Evolutionary conservation across 2,113 vertebrate species (phyloP).

Genomic region (Rhizomys pruinosus): DNA sequence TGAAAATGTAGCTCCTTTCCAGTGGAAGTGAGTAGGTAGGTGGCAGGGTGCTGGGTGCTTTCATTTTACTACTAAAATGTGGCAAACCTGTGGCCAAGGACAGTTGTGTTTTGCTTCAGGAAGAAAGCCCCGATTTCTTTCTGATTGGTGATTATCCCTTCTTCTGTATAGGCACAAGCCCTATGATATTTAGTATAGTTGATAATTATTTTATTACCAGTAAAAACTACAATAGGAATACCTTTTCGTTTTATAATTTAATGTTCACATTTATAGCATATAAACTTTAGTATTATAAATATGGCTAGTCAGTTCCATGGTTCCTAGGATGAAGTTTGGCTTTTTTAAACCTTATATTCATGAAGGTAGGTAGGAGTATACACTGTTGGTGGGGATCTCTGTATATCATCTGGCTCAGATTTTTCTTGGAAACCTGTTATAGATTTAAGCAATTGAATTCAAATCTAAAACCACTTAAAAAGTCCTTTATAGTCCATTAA

Average conservation of each 20-base stretch:
- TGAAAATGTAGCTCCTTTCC: neutral
- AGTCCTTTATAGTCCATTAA: slow-evolving; percentile 74
- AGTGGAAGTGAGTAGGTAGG: neutral
- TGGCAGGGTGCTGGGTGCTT: neutral
- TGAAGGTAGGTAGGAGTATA: neutral
- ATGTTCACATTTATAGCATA: neutral
- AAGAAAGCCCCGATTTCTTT: neutral
- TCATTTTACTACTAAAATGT: no score
- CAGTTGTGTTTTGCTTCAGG: neutral
- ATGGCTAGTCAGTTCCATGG: neutral
- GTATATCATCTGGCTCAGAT: slow-evolving; percentile 52
- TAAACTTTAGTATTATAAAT: neutral
- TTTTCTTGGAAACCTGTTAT: slow-evolving; percentile 69
- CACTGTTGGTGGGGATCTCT: neutral
- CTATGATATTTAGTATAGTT: neutral
- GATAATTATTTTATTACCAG: neutral
- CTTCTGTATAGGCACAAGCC: neutral
- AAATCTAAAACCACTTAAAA: slow-evolving; percentile 77
- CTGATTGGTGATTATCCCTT: neutral
- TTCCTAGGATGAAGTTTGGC: neutral
- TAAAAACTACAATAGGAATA: neutral
- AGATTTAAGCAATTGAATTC: slow-evolving; percentile 71
- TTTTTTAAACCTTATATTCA: neutral
- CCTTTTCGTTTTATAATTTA: slow-evolving; percentile 15
- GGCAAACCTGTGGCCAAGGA: neutral